Evolutionary conservation across 1,140 invertebrate species (phyloP).

Genomic region (Scaptomyza graminum): DNA sequence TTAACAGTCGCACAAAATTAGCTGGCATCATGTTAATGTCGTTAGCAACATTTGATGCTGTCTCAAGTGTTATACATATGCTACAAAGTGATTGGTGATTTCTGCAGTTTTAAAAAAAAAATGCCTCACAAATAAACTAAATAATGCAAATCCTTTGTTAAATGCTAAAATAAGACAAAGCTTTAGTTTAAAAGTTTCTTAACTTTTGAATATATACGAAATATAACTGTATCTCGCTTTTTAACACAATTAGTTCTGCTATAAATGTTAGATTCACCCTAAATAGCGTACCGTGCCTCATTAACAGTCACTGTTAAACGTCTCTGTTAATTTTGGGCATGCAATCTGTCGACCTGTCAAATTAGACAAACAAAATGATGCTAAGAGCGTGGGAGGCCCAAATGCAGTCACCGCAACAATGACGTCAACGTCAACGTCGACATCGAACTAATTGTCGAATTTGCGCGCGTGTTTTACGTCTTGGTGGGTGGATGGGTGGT

Average conservation of each 20-base stretch:
- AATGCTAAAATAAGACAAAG: background rate
- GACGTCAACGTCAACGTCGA: conserved; percentile 32
- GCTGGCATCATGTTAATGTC: conserved; percentile 25
- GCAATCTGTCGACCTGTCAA: conserved; percentile 5
- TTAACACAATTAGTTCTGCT: too few relatives aligned
- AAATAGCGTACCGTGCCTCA: conserved; percentile 19
- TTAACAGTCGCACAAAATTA: conserved; percentile 4
- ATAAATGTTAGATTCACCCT: background rate
- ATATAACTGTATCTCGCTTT: too few relatives aligned
- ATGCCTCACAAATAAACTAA: too few relatives aligned
- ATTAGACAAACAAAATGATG: background rate
- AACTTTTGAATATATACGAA: too few relatives aligned
- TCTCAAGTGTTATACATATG: background rate
- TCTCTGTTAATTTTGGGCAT: conserved; percentile 7
- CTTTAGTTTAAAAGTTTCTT: too few relatives aligned
- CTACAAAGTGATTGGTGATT: background rate
- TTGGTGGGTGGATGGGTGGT: conserved; percentile 3
- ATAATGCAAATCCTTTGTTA: too few relatives aligned
- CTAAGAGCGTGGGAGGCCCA: conserved; percentile 4
- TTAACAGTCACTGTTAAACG: conserved; percentile 8
- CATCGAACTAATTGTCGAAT: conserved; percentile 60
- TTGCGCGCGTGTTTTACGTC: conserved; percentile 61
- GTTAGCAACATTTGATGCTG: conserved; percentile 42
- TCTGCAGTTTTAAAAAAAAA: too few relatives aligned
- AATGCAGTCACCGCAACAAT: conserved; percentile 1